Base-by-base conservation (phyloP, 1,140 invertebrate genomes). In the Reticulitermes speratus region DNA sequence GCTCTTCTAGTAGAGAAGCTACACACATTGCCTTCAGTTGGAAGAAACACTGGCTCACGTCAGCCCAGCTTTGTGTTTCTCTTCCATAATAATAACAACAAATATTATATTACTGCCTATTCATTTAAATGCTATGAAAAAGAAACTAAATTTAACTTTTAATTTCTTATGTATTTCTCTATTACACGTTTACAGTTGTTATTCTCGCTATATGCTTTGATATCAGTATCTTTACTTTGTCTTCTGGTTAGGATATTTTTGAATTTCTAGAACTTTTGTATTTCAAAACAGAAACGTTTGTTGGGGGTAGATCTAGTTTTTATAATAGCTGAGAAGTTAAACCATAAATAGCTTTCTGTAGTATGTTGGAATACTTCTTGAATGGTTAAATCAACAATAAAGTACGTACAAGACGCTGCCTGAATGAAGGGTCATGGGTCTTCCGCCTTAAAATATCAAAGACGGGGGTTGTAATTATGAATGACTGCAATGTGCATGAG, bases 161-260 rank as follows among this genome's bases (percentile, higher is more conserved):
- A 8, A 30, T 30, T 30, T n/a, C n/a, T 75, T 75, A 75, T 16
- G 25, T 75, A 75, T 75, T 75, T 75, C n/a, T 25, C n/a, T 75
- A 75, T 75, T 30, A 75, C 65, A 75, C 65, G 25, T 25, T 75
- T 75, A 75, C 65, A 75, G 14, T 75, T 75, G 65, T 75, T 75
- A 30, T 25, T 8, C n/a, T 75, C n/a, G 25, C 65, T 75, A 75
- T 75, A 59, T 59, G 55, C 14, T 59, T 59, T 59, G 55, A 59
- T 59, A 75, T n/a, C 25, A 75, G 14, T 30, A 30, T 30, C n/a
- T 75, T 75, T 30, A 30, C 2, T 9, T 75, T 7, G 25, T 75
- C 25, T 12, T 75, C 9, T 75, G 9, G 6, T 75, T 30, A 30
- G 8, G n/a, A 75, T n/a, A 11, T 75, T 75, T 75, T 30, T 14